Base-by-base conservation (phyloP, 2,797 vertebrate genomes). In the Gambusia yucatana region DNA sequence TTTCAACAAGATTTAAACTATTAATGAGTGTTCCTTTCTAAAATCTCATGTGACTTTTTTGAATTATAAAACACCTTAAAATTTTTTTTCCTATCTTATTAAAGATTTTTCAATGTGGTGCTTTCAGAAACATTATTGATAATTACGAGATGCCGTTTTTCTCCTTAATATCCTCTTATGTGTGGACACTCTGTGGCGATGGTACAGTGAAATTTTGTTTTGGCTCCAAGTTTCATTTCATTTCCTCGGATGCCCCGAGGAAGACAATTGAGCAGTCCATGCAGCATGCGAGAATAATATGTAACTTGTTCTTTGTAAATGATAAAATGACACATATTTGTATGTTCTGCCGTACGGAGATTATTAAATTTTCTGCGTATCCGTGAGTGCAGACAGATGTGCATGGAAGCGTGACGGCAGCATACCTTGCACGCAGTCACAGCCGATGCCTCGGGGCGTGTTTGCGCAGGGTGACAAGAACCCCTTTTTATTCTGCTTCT, bases 401-500 rank as follows among this genome's bases (percentile, higher is more conserved):
- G 90, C 93, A 87, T 70, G 74, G 81, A 82, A 91, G 92, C 89
- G 82, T 93, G 86, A 92, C 88, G 75, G 81, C 81, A 89, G 88
- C 91, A 93, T 93, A 93, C 92, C 91, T 92, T 91, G 84, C 86
- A 91, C 79, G 92, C 93, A 93, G 89, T 87, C 91, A 88, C 85
- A 78, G 87, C 85, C 86, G 4, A 84, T 80, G 93, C 96, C 89
- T 91, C 90, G 0, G 97, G 96, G 94, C 89, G 13, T 93, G 93
- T 95, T 96, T 95, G 94, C 94, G 94, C 93, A 91, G 93, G 92
- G 95, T 97, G 97, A 98, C 96, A 97, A 96, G 96, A 96, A 96
- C 96, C 96, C 92, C 87, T 90, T 96, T 70, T 97, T 97, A 94
- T 95, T 94, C 94, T 91, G 95, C 95, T 88, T 93, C 93, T 92